Conservation (phyloP, 2,888 invertebrate species). For the Dione juno region DNA sequence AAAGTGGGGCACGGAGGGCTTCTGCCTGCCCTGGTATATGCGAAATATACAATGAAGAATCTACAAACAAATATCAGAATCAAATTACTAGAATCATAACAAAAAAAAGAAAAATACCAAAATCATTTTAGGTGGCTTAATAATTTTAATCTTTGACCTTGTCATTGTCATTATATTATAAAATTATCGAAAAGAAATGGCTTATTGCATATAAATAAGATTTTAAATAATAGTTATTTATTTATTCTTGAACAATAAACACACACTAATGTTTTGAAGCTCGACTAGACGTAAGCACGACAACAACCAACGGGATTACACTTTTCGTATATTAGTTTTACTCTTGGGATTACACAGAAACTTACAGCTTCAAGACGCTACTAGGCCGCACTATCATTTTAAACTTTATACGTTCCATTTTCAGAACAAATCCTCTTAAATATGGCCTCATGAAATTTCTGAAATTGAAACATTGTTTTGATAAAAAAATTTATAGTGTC, state of each 20-base stretch:
- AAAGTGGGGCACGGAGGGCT: too few species aligned
- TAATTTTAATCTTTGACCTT: too few species aligned
- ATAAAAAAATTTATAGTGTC: too few species aligned
- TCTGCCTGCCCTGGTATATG: too few species aligned
- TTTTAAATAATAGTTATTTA: not conserved
- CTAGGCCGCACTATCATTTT: slow-evolving; percentile 17
- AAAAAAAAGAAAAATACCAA: too few species aligned
- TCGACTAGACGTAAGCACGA: not conserved
- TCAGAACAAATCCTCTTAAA: not conserved
- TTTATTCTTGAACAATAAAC: not conserved
- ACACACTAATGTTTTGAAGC: not conserved
- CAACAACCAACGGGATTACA: slow-evolving; percentile 22
- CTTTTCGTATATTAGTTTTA: slow-evolving; percentile 19
- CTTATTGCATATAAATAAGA: not conserved
- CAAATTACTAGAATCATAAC: too few species aligned
- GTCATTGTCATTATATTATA: too few species aligned
- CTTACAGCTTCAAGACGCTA: slow-evolving; percentile 13
- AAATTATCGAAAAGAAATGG: too few species aligned
- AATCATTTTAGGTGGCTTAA: too few species aligned
- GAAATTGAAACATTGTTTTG: not conserved
- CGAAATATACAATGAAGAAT: too few species aligned
- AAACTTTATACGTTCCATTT: slow-evolving; percentile 9
- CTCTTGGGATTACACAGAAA: slow-evolving; percentile 18
- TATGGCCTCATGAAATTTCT: not conserved
- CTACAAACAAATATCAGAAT: too few species aligned